Evolutionary conservation across 2,113 vertebrate species (phyloP), one percentile per base, ranked within the genome.

Genomic region (Neodon shergylaensis): DNA sequence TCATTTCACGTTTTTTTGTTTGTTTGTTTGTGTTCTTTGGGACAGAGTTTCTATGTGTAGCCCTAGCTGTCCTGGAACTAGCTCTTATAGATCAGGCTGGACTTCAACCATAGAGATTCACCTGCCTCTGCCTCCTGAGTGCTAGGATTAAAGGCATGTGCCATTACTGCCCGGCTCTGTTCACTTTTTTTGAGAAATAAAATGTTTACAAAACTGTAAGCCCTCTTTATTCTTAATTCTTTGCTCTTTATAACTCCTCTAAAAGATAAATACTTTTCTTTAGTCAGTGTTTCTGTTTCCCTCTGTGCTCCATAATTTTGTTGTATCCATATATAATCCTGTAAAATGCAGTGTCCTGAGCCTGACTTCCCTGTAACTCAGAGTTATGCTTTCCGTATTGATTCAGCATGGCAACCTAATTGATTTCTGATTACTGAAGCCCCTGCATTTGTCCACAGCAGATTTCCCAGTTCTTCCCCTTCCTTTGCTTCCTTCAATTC

Each of bases 231-330:
- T 94, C 96, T 77, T 73, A 31, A 58, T 85, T 85, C 31, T 93
- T 90, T 88, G 26, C 36, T 91, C 33, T 44, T 95, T n/a, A 78
- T 78, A 58, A 42, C 28, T 91, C 94, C 31, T 83, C 36, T 2
- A 42, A 88, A 44, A 74, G 73, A 82, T 68, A 96, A 92, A 88
- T 86, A 88, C 74, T 83, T 65, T 79, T 93, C n/a, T 92, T 3
- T 95, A 94, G 42, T 93, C 90, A 65, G 79, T 70, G 0, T 72
- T 11, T 21, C n/a, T 72, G 8, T 26, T 92, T 91, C 12, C 33
- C 5, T 47, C 21, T 28, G 5, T 47, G 17, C 44, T 92, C 89
- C 89, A 39, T 61, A 49, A 39, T 77, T 94, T 92, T 76, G 79
- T 58, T 95, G 68, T 77, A 58, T 88, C 78, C 52, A n/a, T 94